These are phyloP conservation scores for Amaurobius ferox DNA, from an alignment of 2,888 invertebrate genomes.

Conservation along the genomic window DNA sequence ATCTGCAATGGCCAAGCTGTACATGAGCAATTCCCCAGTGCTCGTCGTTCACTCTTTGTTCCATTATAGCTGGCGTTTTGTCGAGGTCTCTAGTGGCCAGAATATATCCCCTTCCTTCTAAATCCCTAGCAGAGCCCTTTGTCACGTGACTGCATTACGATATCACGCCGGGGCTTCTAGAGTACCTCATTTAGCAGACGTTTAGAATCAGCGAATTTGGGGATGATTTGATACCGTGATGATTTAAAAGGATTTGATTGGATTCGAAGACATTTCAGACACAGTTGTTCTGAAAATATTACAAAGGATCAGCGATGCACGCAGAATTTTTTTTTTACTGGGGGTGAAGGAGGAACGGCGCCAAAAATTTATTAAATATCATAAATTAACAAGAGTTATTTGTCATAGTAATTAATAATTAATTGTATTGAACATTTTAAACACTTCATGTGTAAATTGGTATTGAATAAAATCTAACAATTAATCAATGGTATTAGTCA, in stretches of 20 bases:
- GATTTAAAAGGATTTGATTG: constrained; percentile 12
- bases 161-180: neutral
- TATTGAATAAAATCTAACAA: too few species aligned
- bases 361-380: too few species aligned
- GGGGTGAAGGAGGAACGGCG: too few species aligned
- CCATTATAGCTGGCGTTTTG: constrained; percentile 63
- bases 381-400: too few species aligned
- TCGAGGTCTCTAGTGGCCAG: constrained; percentile 49
- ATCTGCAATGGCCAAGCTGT: constrained; percentile 31
- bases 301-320: too few species aligned
- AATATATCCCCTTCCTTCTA: constrained; percentile 40
- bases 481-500: too few species aligned
- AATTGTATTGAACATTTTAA: too few species aligned
- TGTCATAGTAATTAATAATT: too few species aligned
- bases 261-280: too few species aligned
- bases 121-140: constrained; percentile 48
- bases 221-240: constrained; percentile 1
- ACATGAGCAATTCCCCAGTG: constrained; percentile 50
- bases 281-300: too few species aligned
- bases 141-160: constrained; percentile 52
- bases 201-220: neutral
- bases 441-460: too few species aligned
- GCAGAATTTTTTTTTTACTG: too few species aligned
- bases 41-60: constrained; percentile 32
- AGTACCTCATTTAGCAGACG: constrained; percentile 2